Conservation (phyloP, 2,113 vertebrate genomes). For the Scolopax mira region DNA sequence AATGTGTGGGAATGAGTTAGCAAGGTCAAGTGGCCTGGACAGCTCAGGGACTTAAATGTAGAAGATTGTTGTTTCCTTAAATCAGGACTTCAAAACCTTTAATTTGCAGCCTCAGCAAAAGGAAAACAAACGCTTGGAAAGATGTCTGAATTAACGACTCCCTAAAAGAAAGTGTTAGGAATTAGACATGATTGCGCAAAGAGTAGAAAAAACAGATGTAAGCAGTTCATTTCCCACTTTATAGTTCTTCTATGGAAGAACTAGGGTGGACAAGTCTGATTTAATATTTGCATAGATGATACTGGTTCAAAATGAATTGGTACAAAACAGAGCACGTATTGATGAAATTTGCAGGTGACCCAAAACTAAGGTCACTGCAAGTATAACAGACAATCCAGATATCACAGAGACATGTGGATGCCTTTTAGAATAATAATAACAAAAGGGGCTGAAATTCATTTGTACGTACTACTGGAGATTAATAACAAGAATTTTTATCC, state of each 20-base stretch:
- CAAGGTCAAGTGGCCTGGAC: neutral
- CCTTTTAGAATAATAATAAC: neutral
- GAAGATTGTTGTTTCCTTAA: neutral
- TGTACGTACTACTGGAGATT: neutral
- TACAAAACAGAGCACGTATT: neutral
- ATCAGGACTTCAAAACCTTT: neutral
- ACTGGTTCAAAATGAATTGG: neutral
- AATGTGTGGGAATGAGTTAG: neutral
- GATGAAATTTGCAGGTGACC: neutral
- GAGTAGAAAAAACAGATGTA: neutral
- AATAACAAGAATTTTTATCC: neutral
- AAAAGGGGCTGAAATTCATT: neutral
- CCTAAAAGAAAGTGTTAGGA: neutral
- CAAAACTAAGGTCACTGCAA: neutral
- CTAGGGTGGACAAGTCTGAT: neutral
- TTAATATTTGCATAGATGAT: neutral
- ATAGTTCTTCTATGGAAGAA: neutral
- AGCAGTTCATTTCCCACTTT: neutral
- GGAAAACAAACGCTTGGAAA: neutral
- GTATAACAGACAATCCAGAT: neutral
- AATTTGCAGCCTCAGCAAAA: neutral
- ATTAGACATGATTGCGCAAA: neutral
- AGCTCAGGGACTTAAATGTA: neutral
- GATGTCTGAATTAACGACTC: neutral
- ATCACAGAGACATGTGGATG: neutral